Evolutionary conservation across 2,888 invertebrate genomes (phyloP), one percentile per base, ranked within the genome.

Genomic region (Acleris literana): DNA sequence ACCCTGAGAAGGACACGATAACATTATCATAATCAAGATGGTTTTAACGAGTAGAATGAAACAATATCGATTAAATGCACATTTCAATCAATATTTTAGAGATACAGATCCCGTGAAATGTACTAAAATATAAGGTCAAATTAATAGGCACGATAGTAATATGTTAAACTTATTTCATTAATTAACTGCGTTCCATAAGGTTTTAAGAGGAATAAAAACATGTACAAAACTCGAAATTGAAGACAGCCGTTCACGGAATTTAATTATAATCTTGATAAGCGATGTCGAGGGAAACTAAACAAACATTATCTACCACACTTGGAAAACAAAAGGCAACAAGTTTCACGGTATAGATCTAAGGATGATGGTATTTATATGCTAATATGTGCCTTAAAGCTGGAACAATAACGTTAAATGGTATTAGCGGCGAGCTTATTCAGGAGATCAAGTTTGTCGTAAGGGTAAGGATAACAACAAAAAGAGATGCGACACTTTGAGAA

Each of bases 321-420:
- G 33, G 22, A 55, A 62, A 39, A 62, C 66, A 66, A 66, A 66
- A 66, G 66, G 39, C 61, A 66, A 66, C 66, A 59, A 64, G 64
- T 66, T 64, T 62, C 52, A 39, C 17, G 17, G 51, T 53, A 39
- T 66, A 53, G 53, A 66, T 66, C 66, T 66, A 66, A 61, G 56
- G 62, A 66, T 62, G 61, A 56, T 56, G 66, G 66, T 22, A 62
- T 66, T 66, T 66, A 57, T 66, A 66, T 66, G 66, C 62, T 66
- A 66, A 66, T 66, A 61, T 62, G 52, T 49, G 56, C 61, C 61
- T 66, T 66, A 66, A 62, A 61, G 61, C 56, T 46, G 18, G 61
- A 57, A 66, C 66, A 66, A 66, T 66, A 62, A 66, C 61, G 39
- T 62, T 61, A 66, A 62, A 56, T 62, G 46, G 66, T 62, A 61